These are phyloP conservation scores for Sphenopsis melanotis DNA, from an alignment of 2,797 vertebrate genomes.

Conservation along the genomic window DNA sequence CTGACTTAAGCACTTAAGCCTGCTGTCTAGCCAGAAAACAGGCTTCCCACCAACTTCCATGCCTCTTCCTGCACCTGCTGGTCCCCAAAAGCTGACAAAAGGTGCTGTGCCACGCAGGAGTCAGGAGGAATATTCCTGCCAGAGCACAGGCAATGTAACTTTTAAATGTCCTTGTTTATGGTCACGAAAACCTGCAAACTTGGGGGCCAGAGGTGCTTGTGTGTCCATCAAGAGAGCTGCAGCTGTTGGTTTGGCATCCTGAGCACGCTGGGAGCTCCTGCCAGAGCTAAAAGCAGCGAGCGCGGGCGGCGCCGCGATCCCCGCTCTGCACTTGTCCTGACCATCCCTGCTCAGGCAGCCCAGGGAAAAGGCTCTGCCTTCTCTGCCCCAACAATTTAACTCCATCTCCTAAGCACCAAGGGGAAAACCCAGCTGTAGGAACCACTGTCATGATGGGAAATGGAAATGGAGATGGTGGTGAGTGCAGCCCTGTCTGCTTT, in stretches of 20 bases:
- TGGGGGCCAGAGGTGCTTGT: slow-evolving; percentile 2
- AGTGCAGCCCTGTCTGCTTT: fast-evolving
- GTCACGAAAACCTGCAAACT: background rate
- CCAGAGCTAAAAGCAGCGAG: slow-evolving; percentile 55
- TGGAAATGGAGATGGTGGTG: fast-evolving
- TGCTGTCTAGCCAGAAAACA: background rate
- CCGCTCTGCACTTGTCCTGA: background rate
- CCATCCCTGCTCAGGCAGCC: background rate
- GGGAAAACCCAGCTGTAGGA: background rate
- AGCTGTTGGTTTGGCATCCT: slow-evolving; percentile 39
- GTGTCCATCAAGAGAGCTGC: background rate
- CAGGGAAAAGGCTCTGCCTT: background rate
- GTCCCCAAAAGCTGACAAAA: background rate
- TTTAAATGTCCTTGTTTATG: background rate
- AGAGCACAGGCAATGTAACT: background rate
- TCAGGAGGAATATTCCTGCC: background rate
- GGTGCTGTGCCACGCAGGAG: background rate
- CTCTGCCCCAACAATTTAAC: background rate
- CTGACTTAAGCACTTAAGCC: background rate
- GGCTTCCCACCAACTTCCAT: background rate
- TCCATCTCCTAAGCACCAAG: background rate
- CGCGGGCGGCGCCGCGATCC: background rate
- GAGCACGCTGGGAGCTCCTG: background rate
- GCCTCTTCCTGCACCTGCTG: background rate
- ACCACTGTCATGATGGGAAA: fast-evolving